Conservation (phyloP, 2,113 vertebrate genomes). For the Passerina amoena region DNA sequence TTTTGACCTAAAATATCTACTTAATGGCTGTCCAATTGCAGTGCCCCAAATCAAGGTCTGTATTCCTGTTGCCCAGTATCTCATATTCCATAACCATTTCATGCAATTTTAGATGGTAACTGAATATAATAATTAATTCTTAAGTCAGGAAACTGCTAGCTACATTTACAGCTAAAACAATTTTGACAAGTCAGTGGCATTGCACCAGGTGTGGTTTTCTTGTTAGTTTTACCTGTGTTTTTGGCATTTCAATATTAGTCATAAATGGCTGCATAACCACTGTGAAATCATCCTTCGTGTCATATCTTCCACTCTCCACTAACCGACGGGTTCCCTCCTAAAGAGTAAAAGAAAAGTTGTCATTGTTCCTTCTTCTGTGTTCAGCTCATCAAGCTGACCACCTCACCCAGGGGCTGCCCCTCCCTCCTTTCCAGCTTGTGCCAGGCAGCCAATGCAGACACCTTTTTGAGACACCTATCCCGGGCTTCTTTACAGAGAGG, state of each 20-base stretch:
- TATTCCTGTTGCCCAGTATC: not conserved
- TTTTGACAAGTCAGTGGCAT: not conserved
- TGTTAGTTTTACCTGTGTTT: constrained; percentile 65
- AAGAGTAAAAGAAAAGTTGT: not conserved
- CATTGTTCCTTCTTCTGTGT: not conserved
- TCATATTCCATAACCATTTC: not conserved
- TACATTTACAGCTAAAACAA: not conserved
- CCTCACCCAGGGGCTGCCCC: not conserved
- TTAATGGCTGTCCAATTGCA: not conserved
- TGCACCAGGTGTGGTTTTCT: not conserved
- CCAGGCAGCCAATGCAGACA: not conserved
- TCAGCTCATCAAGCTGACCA: not conserved
- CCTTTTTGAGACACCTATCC: not conserved
- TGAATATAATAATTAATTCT: not conserved
- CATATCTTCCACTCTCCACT: constrained; percentile 71
- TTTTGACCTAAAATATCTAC: not conserved
- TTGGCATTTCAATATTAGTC: constrained; percentile 47
- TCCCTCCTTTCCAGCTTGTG: not conserved
- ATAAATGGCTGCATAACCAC: constrained; percentile 79
- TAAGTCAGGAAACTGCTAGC: not conserved
- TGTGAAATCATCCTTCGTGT: constrained; percentile 75
- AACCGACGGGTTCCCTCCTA: constrained; percentile 66
- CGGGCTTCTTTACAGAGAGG: not conserved
- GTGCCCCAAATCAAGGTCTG: not conserved
- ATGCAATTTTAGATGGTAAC: not conserved